Conservation (phyloP, 2,797 vertebrate genomes). For the Anas georgica region DNA sequence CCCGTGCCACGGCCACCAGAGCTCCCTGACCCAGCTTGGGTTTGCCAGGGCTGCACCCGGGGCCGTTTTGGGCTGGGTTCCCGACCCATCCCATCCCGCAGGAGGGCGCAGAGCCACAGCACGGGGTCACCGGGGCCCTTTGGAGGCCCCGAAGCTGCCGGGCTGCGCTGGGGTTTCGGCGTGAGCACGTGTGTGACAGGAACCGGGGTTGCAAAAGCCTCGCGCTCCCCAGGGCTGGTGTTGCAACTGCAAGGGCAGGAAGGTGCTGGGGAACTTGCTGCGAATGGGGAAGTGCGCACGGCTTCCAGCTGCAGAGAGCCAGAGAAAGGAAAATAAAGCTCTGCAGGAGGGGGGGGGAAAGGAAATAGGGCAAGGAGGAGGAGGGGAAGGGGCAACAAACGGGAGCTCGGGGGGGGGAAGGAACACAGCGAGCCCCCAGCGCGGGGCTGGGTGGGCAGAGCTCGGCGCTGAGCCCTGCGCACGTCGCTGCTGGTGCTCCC, state of each 20-base stretch:
- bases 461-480: accelerated
- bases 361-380: background rate
- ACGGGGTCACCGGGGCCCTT: accelerated
- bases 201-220: conserved; percentile 25
- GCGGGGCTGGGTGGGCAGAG: accelerated
- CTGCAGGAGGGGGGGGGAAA: background rate
- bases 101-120: background rate
- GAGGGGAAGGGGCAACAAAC: background rate
- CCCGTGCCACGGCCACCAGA: accelerated
- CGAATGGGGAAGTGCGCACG: background rate
- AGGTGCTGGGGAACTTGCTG: conserved; percentile 16
- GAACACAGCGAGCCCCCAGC: background rate
- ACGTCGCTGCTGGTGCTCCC: accelerated
- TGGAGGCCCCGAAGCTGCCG: background rate
- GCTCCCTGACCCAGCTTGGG: background rate
- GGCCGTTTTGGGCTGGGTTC: background rate
- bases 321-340: background rate
- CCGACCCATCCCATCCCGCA: background rate
- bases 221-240: accelerated
- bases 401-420: too few species aligned
- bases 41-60: background rate
- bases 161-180: background rate
- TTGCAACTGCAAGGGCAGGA: conserved; percentile 36
- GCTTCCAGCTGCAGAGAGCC: background rate
- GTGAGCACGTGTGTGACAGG: accelerated